These are phyloP conservation scores for Trypoxylon attenuatum DNA, from an alignment of 2,888 invertebrate species.

Conservation along the genomic window DNA sequence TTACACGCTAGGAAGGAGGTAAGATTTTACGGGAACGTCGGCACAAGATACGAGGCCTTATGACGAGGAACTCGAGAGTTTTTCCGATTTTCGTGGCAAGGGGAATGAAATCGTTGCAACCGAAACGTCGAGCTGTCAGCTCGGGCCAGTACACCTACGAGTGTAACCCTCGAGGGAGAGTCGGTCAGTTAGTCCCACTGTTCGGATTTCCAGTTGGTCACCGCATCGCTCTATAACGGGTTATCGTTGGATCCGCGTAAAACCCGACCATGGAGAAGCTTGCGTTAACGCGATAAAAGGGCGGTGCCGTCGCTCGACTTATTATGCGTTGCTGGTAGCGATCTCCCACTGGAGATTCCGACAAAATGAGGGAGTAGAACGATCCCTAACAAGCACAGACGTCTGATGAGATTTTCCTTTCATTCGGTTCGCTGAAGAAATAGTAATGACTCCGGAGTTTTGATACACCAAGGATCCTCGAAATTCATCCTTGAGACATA, in stretches of 20 bases:
- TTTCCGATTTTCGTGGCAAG: slow-evolving; percentile 35
- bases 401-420: neutral
- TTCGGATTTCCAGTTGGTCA: slow-evolving; percentile 1
- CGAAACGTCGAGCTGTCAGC: slow-evolving; percentile 5
- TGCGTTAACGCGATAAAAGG: slow-evolving; percentile 49
- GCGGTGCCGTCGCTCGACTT: slow-evolving; percentile 37
- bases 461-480: too few species aligned
- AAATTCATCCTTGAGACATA: too few species aligned
- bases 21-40: slow-evolving; percentile 18
- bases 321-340: slow-evolving; percentile 36
- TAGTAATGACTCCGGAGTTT: neutral
- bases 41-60: slow-evolving; percentile 18
- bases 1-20: slow-evolving; percentile 20
- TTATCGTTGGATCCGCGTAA: slow-evolving; percentile 4
- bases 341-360: neutral
- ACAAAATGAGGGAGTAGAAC: neutral
- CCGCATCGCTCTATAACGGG: slow-evolving; percentile 2
- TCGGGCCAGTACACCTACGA: neutral
- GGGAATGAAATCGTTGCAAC: slow-evolving; percentile 17
- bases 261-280: slow-evolving; percentile 4
- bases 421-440: neutral
- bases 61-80: slow-evolving; percentile 30
- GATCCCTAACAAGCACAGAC: neutral
- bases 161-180: neutral
- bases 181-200: neutral